phyloP scores from a whole-genome alignment of 2,888 invertebrate species.

The Capitulum mitella region DNA sequence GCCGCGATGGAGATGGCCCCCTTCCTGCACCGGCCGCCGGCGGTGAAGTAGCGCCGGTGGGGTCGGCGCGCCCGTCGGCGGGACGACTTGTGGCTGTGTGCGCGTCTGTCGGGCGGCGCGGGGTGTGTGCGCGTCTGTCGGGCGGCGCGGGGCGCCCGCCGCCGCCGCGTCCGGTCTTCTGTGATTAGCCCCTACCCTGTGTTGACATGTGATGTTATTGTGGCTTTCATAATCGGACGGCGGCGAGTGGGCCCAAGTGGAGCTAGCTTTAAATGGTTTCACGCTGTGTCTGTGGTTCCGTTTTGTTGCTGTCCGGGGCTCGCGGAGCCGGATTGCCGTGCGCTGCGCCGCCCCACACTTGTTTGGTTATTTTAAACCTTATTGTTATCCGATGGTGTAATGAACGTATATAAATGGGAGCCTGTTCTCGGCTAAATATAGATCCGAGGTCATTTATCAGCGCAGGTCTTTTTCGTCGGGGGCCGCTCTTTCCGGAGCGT shows the following conservation, averaged over 20 bases:
- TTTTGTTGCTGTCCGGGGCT: not conserved
- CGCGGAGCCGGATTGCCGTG: not conserved
- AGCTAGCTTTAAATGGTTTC: not conserved
- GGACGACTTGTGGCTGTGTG: not conserved
- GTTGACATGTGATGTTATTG: not conserved
- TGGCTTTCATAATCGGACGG: not conserved
- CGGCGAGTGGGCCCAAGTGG: not conserved
- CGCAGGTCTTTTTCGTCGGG: not conserved
- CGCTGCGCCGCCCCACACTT: not conserved
- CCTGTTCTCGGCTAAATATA: not conserved
- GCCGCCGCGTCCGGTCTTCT: not conserved
- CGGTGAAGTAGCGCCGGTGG: not conserved
- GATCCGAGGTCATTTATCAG: not conserved
- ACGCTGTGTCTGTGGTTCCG: not conserved
- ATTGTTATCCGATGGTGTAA: not conserved
- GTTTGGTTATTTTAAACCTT: not conserved
- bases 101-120: too few species aligned
- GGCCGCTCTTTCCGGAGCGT: not conserved
- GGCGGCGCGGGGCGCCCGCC: not conserved
- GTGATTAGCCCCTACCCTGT: not conserved
- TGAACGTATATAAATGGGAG: not conserved
- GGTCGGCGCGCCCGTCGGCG: too few species aligned
- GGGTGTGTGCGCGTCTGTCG: not conserved
- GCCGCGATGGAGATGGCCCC: not conserved
- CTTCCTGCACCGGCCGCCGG: not conserved